Evolutionary conservation across 2,888 invertebrate species (phyloP), one percentile per base, ranked within the genome.

Genomic region (Trissoscelio sp.): DNA sequence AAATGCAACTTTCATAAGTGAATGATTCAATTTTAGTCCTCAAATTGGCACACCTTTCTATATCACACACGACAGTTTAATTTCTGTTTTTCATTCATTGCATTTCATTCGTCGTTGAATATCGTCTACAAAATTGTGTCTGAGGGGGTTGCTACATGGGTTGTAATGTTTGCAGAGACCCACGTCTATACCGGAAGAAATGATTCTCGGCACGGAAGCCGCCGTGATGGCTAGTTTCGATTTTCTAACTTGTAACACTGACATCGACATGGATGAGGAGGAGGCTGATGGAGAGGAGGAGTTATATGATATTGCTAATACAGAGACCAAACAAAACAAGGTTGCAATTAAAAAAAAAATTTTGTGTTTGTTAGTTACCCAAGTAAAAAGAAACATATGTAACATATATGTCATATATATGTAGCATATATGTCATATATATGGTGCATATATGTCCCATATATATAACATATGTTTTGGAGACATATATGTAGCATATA

Each of bases 211-310:
- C 87, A 95, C 95, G 6, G 97, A 97, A 91, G 97, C 97, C 66
- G 97, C 98, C 37, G 98, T 99, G 74, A 96, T 98, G 94, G 98
- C 97, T 64, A 98, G 98, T 92, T 97, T 99, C 92, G 98, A 98
- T 92, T 99, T 98, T 92, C 94, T 99, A 84, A 95, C 96, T 78
- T 95, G 96, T 87, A 94, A 95, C 83, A 96, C 95, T 91, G 75
- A 77, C 20, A 95, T 95, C 86, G 97, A 97, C 92, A 96, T 96
- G 93, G 97, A 97, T 92, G 97, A 97, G 87, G 97, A 97, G 88
- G 97, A 97, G 84, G 93, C 92, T 85, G 96, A 96, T 85, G 94
- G 94, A 87, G 94, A 94, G 81, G 95, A 95, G 87, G 94, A 94
- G 87, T 92, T 94, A 83, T 96, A 96, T 87, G 91, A 92, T 83